These are phyloP conservation scores for Lamproptera curius DNA, from an alignment of 2,888 invertebrate species.

Conservation along the genomic window DNA sequence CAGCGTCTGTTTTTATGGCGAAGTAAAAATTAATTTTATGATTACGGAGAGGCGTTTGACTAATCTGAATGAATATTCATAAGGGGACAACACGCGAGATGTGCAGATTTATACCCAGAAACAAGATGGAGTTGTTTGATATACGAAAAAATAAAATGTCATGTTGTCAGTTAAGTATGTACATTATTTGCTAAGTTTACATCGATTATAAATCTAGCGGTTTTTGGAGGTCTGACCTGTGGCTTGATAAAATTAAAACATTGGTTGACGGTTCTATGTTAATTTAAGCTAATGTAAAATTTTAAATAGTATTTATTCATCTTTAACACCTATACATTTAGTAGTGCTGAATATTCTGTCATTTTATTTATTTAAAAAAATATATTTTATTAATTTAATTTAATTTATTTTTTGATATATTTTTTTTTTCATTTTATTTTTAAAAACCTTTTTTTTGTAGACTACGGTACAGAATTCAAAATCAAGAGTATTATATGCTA, in stretches of 20 bases:
- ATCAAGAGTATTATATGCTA: no score
- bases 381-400: not conserved
- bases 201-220: slow-evolving; percentile 3
- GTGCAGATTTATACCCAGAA: slow-evolving; percentile 11
- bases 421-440: no score
- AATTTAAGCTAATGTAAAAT: no score
- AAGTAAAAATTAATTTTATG: slow-evolving; percentile 10
- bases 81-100: slow-evolving; percentile 4
- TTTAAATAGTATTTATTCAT: no score
- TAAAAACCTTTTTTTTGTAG: no score
- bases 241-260: not conserved
- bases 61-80: slow-evolving; percentile 18
- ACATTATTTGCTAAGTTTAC: slow-evolving; percentile 1
- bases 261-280: no score
- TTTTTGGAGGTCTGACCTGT: not conserved
- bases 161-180: not conserved
- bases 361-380: no score
- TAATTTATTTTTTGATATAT: no score
- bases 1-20: slow-evolving; percentile 3
- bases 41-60: slow-evolving; percentile 6
- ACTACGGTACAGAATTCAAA: no score
- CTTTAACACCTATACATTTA: no score
- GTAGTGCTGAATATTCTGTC: no score
- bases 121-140: not conserved
- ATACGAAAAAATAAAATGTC: slow-evolving; percentile 16